These are phyloP conservation scores for human (Homo sapiens) DNA, from an alignment of 2,113 vertebrate species.

Conservation along the genomic window DNA sequence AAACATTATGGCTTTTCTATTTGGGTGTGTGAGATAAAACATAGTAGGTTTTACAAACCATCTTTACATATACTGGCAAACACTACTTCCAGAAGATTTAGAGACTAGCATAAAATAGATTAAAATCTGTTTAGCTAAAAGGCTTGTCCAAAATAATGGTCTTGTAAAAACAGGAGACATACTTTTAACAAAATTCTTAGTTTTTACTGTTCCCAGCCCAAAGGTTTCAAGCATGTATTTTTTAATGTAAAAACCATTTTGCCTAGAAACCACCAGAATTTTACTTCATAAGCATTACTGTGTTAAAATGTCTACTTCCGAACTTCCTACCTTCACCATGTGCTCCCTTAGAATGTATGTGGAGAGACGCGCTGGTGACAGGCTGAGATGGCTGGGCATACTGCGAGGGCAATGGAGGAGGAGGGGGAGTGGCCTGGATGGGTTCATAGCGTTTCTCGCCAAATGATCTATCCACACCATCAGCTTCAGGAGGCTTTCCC, in stretches of 20 bases:
- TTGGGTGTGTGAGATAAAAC: background rate
- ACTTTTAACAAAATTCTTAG: constrained; percentile 31
- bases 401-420: constrained; percentile 87
- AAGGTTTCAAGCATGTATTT: background rate
- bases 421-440: constrained; percentile 85
- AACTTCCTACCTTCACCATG: constrained; percentile 89
- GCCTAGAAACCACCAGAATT: background rate
- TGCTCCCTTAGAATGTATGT: constrained; percentile 89
- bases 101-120: background rate
- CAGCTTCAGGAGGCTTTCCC: constrained; percentile 85
- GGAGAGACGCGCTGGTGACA: constrained; percentile 80
- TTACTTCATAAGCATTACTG: background rate
- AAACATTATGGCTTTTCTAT: background rate
- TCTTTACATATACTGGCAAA: background rate
- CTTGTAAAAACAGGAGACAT: background rate
- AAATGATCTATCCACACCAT: constrained; percentile 90
- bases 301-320: background rate
- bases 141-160: background rate
- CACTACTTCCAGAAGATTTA: background rate
- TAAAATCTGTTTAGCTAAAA: constrained; percentile 2
- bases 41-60: background rate
- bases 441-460: constrained; percentile 94
- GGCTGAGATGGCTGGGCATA: constrained; percentile 86
- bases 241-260: background rate
- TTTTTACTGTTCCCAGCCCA: background rate